Conservation (phyloP, 1,140 invertebrate species). For the Eupristina koningsbergeri region DNA sequence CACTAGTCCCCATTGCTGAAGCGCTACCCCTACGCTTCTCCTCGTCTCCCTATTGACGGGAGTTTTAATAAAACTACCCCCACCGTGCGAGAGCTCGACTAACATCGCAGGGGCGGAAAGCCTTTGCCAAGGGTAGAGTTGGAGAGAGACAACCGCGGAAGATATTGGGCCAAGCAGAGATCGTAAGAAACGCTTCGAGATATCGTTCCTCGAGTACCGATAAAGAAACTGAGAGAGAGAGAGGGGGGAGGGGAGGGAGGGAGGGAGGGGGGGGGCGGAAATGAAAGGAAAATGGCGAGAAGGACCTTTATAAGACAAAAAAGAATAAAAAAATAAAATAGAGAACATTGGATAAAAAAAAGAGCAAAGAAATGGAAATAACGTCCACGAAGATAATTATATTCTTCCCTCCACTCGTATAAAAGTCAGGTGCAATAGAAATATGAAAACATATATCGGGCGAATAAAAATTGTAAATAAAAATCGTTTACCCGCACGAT, state of each 20-base stretch:
- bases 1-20: background rate
- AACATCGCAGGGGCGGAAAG: conserved; percentile 58
- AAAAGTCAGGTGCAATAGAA: conserved; percentile 18
- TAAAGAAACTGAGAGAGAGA: background rate
- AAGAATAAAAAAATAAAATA: background rate
- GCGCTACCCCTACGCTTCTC: conserved; percentile 51
- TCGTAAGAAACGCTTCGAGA: conserved; percentile 60
- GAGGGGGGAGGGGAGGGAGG: background rate
- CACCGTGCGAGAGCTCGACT: conserved; percentile 44
- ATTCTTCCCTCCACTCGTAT: conserved; percentile 8
- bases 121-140: conserved; percentile 42
- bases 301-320: conserved; percentile 55
- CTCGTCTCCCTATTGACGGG: conserved; percentile 58
- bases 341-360: background rate
- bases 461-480: background rate
- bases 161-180: conserved; percentile 61
- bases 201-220: conserved; percentile 46
- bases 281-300: conserved; percentile 54
- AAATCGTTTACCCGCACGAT: background rate
- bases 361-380: background rate
- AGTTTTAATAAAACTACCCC: conserved; percentile 66
- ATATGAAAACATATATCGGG: conserved; percentile 30
- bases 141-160: conserved; percentile 49
- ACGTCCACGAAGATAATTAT: background rate
- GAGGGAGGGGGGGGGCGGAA: conserved; percentile 19